phyloP scores from a whole-genome alignment of 2,888 invertebrate genomes.

The Macropis europaea region DNA sequence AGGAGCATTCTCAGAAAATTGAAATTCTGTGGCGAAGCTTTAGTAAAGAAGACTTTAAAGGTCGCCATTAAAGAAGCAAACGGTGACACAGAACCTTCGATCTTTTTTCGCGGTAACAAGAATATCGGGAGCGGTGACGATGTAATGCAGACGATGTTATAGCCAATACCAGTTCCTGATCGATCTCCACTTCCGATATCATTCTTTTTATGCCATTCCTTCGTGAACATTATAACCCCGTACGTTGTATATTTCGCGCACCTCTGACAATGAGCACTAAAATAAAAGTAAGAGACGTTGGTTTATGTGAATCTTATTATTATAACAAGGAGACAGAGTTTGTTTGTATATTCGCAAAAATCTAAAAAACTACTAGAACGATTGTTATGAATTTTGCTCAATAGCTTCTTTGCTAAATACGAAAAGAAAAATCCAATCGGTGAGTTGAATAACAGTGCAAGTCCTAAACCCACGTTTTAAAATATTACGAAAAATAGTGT shows the following conservation, averaged over 20 bases:
- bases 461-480: no score
- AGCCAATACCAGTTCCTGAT: not conserved
- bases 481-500: no score
- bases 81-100: constrained; percentile 14
- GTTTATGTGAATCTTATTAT: no score
- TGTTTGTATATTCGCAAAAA: no score
- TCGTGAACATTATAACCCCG: not conserved
- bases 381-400: no score
- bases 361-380: no score
- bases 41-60: constrained; percentile 18
- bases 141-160: not conserved
- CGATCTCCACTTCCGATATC: not conserved
- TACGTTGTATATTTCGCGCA: constrained; percentile 9
- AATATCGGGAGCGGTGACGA: not conserved
- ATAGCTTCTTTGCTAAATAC: no score
- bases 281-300: not conserved
- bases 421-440: no score
- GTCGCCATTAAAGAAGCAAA: constrained; percentile 24
- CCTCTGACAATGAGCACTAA: not conserved
- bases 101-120: not conserved
- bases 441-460: no score
- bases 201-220: not conserved
- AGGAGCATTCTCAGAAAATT: constrained; percentile 13
- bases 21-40: not conserved
- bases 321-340: no score